Conservation (phyloP, 2,797 vertebrate species). For the Thaleichthys pacificus region DNA sequence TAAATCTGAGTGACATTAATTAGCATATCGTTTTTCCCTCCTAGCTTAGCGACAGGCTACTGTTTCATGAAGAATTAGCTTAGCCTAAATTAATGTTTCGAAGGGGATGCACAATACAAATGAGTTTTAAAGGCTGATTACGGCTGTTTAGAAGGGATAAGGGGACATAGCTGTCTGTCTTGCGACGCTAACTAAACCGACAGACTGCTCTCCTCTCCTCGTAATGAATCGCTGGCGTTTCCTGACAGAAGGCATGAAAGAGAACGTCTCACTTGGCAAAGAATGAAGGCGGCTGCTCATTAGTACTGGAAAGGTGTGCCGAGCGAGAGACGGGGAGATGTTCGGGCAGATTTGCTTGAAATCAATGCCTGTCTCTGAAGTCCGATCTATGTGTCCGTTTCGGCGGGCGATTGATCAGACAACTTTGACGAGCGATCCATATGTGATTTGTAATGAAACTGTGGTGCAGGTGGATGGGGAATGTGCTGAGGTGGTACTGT, state of each 20-base stretch:
- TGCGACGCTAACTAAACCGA: conserved; percentile 72
- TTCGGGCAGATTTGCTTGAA: conserved; percentile 65
- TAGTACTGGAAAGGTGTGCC: conserved; percentile 66
- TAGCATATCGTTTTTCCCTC: conserved; percentile 50
- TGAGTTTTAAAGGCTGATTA: conserved; percentile 77
- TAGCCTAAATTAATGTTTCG: conserved; percentile 74
- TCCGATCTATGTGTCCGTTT: conserved; percentile 43
- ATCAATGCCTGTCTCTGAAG: conserved; percentile 59
- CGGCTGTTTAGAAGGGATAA: conserved; percentile 79
- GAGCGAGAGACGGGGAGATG: conserved; percentile 54
- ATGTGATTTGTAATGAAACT: conserved; percentile 8
- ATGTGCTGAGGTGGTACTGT: conserved; percentile 14
- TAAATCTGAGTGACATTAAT: conserved; percentile 69
- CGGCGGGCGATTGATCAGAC: conserved; percentile 40
- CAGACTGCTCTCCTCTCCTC: conserved; percentile 50
- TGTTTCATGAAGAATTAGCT: conserved; percentile 39
- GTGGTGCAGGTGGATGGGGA: conserved; percentile 20
- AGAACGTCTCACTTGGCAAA: conserved; percentile 56
- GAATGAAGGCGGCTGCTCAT: conserved; percentile 65
- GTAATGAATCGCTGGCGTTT: conserved; percentile 69
- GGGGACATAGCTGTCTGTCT: conserved; percentile 74
- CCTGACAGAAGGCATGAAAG: conserved; percentile 64
- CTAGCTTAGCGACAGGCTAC: conserved; percentile 51
- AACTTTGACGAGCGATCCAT: conserved; percentile 30
- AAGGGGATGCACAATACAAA: conserved; percentile 78